Evolutionary conservation across 2,888 invertebrate species (phyloP).

Genomic region (Pollenia griseotomentosa): DNA sequence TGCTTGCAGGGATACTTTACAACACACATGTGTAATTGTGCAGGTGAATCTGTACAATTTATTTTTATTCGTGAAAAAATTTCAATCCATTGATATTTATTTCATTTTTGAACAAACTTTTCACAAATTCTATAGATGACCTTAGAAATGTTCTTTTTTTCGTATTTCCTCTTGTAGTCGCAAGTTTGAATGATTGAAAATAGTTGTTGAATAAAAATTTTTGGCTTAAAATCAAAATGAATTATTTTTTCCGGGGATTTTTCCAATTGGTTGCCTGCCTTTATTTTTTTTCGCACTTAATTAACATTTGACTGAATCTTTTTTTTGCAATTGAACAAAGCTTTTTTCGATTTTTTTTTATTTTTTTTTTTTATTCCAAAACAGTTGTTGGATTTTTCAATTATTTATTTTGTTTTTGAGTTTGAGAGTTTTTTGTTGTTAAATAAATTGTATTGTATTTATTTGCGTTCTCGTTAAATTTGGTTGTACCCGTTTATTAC

Average conservation of each 20-base stretch:
- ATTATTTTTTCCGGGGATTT: conserved; percentile 28
- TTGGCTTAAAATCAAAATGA: conserved; percentile 63
- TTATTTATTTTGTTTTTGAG: conserved; percentile 61
- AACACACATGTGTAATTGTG: not conserved
- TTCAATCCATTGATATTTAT: conserved; percentile 33
- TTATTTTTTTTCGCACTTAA: conserved; percentile 70
- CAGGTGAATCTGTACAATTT: conserved; percentile 27
- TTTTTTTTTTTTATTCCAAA: not conserved
- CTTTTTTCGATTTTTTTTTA: not conserved
- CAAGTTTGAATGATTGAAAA: conserved; percentile 22
- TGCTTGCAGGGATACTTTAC: too few species aligned
- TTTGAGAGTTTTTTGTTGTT: conserved; percentile 45
- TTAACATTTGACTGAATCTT: conserved; percentile 62
- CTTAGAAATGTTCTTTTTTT: conserved; percentile 49
- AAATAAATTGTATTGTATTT: conserved; percentile 65
- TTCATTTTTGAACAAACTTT: conserved; percentile 32
- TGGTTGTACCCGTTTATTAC: conserved; percentile 62
- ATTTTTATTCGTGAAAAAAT: conserved; percentile 35
- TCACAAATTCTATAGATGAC: conserved; percentile 40
- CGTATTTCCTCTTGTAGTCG: not conserved
- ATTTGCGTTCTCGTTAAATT: conserved; percentile 67
- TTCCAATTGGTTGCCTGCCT: conserved; percentile 53
- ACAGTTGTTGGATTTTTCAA: conserved; percentile 48
- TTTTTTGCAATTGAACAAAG: conserved; percentile 2
- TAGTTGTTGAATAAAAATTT: conserved; percentile 13